These are phyloP conservation scores for Helleia helle DNA, from an alignment of 2,888 invertebrate genomes.

Conservation along the genomic window DNA sequence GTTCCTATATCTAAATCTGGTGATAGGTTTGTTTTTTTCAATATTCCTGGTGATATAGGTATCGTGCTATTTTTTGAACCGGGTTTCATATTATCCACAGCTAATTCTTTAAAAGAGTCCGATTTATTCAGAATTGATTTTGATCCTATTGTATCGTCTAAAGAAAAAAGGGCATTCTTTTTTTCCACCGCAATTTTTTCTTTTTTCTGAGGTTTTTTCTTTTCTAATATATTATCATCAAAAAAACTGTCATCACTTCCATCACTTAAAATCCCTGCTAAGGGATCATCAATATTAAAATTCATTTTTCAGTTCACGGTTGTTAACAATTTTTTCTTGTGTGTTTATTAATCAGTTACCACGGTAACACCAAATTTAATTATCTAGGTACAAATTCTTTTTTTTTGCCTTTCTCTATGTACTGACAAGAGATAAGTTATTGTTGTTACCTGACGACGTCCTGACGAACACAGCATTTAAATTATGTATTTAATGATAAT, in stretches of 20 bases:
- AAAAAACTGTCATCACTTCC: slow-evolving; percentile 83
- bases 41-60: slow-evolving; percentile 32
- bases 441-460: no score
- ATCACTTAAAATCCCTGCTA: slow-evolving; percentile 78
- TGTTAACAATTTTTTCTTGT: no score
- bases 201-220: slow-evolving; percentile 51
- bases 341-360: no score
- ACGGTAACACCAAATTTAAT: no score
- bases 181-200: slow-evolving; percentile 34
- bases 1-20: slow-evolving; percentile 25
- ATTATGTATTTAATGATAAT: no score
- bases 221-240: slow-evolving; percentile 72
- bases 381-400: no score
- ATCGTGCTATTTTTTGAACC: slow-evolving; percentile 31
- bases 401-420: no score
- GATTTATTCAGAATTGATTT: slow-evolving; percentile 20
- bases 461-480: no score
- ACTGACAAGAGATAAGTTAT: no score
- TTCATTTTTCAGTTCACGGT: no score
- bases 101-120: slow-evolving; percentile 29
- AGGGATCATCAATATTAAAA: slow-evolving; percentile 76
- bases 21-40: slow-evolving; percentile 26
- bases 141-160: slow-evolving; percentile 15
- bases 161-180: slow-evolving; percentile 34
- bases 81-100: slow-evolving; percentile 31